Base-by-base conservation (phyloP, 2,888 invertebrate species). In the Periphyllus acericola region DNA sequence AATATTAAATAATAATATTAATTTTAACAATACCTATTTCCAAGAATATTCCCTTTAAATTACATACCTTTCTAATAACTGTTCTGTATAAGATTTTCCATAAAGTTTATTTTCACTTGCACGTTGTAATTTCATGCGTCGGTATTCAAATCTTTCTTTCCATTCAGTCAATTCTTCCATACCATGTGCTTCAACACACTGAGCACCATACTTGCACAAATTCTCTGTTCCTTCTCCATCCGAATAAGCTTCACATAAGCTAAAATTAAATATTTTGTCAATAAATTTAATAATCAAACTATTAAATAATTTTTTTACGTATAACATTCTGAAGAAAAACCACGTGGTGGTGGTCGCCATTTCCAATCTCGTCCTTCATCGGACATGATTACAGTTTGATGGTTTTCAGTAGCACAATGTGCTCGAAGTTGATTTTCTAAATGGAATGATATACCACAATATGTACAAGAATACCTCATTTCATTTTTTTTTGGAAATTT, bases 111-210 rank as follows among this genome's bases (percentile, higher is more conserved):
- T 94, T 90, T 95, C 95, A 90, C 93, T 94, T 11, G 95, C 95
- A 90, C 93, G 92, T 90, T 94, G 93, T 89, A 94, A 91, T 90
- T 93, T 93, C 93, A 94, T 94, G 90, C 93, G 92, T 34, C 95
- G 92, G 90, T 95, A 94, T 90, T 94, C 94, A 91, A 95, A 95
- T 88, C 95, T 92, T 90, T 94, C 94, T 90, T 94, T 94, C 96
- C 96, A 96, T 91, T 96, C 95, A 40, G 93, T 93, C 17, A 96
- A 91, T 91, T 96, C 96, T 80, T 94, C 94, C 36, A 93, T 91
- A 2, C 95, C 95, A 91, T 96, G 96, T 1, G 96, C 96, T 91
- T 95, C 94, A 19, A 95, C 94, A 91, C 96, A 96, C 90, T 95
- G 94, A 80, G 93, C 93, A 32, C 95, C 95, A 90, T 94, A 94